Evolutionary conservation across 2,888 invertebrate species (phyloP).

Genomic region (Tetranychus piercei): DNA sequence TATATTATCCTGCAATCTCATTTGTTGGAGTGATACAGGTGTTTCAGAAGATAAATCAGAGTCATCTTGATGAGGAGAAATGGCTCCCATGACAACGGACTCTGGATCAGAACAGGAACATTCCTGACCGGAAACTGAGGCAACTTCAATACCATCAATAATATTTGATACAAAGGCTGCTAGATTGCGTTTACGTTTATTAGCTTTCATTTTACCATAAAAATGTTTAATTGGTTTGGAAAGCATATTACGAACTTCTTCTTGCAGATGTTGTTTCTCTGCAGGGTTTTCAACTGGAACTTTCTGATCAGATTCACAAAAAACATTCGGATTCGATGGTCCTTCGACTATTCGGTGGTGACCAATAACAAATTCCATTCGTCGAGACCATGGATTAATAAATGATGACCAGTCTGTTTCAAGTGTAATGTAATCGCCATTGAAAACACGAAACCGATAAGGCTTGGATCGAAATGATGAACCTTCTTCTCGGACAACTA

Average conservation of each 20-base stretch:
- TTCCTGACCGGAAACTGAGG: not conserved
- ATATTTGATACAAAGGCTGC: constrained; percentile 21
- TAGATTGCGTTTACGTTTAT: constrained; percentile 23
- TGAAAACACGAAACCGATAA: constrained; percentile 57
- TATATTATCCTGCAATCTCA: constrained; percentile 43
- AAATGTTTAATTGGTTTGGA: constrained; percentile 11
- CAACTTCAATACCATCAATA: constrained; percentile 20
- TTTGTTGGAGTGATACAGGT: constrained; percentile 56
- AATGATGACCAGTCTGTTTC: constrained; percentile 85
- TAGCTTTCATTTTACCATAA: constrained; percentile 7
- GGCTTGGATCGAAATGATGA: constrained; percentile 54
- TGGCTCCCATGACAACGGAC: constrained; percentile 35
- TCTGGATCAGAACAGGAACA: constrained; percentile 17
- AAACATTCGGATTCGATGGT: constrained; percentile 31
- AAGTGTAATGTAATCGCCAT: constrained; percentile 60
- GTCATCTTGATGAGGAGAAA: constrained; percentile 40
- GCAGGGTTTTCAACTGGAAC: too few relatives aligned
- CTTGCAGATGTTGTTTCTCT: constrained; percentile 26
- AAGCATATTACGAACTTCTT: constrained; percentile 29
- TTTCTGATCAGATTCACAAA: constrained; percentile 30
- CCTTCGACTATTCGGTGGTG: constrained; percentile 53
- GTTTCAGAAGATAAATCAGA: constrained; percentile 54
- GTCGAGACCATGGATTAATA: constrained; percentile 77
- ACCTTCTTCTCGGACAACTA: constrained; percentile 53
- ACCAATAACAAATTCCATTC: constrained; percentile 70